These are phyloP conservation scores for Danionella dracula DNA, from an alignment of 2,797 vertebrate species.

Conservation along the genomic window DNA sequence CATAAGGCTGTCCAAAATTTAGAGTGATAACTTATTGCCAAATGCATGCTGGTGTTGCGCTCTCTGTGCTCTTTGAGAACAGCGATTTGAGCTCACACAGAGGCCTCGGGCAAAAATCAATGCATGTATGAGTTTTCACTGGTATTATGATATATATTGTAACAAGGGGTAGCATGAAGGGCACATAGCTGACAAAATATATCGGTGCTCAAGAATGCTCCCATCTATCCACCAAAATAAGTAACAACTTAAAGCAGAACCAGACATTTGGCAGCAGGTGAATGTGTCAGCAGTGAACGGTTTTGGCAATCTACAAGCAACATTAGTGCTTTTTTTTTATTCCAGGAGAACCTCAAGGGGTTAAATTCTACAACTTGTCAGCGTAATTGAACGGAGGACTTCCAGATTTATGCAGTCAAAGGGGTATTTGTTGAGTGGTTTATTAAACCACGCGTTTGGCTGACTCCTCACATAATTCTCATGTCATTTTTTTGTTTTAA, in stretches of 20 bases:
- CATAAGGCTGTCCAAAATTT: slow-evolving; percentile 19
- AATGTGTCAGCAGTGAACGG: slow-evolving; percentile 9
- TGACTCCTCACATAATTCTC: slow-evolving; percentile 1
- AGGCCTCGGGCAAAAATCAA: slow-evolving; percentile 74
- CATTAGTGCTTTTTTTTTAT: slow-evolving; percentile 11
- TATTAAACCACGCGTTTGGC: slow-evolving; percentile 9
- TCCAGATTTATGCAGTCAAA: slow-evolving; percentile 52
- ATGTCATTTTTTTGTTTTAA: background rate
- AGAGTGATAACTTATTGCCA: slow-evolving; percentile 34
- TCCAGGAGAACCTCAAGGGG: slow-evolving; percentile 21
- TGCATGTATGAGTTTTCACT: slow-evolving; percentile 73
- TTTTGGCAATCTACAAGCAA: slow-evolving; percentile 25
- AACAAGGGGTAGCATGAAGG: slow-evolving; percentile 58
- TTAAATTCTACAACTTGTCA: slow-evolving; percentile 76
- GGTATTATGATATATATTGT: slow-evolving; percentile 66
- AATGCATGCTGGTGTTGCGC: slow-evolving; percentile 17
- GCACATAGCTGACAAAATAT: slow-evolving; percentile 57
- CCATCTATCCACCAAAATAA: slow-evolving; percentile 57
- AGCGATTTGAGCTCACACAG: slow-evolving; percentile 65
- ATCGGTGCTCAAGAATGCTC: slow-evolving; percentile 42
- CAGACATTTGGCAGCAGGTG: slow-evolving; percentile 11
- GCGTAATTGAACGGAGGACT: slow-evolving; percentile 73
- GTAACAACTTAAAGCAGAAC: slow-evolving; percentile 57
- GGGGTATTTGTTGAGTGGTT: slow-evolving; percentile 23
- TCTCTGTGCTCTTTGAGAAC: slow-evolving; percentile 59